These are phyloP conservation scores for Tiliacea citrago DNA, from an alignment of 2,888 invertebrate genomes.

Conservation along the genomic window DNA sequence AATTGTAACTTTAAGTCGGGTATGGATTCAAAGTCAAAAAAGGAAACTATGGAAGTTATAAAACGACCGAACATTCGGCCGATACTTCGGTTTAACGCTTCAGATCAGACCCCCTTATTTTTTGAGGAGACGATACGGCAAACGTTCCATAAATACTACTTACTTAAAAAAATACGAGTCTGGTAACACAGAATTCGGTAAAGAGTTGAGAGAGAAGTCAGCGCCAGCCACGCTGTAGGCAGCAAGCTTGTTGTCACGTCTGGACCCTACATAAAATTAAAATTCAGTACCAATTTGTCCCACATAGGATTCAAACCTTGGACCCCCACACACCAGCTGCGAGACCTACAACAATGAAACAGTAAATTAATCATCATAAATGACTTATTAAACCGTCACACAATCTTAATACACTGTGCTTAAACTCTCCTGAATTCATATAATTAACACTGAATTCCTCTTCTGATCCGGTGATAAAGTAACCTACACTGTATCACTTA, in stretches of 20 bases:
- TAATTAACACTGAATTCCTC: slow-evolving; percentile 49
- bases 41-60: no score
- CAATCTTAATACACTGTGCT: slow-evolving; percentile 12
- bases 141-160: no score
- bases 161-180: neutral
- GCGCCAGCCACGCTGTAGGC: neutral
- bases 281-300: neutral
- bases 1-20: no score
- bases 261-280: neutral
- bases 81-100: no score
- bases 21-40: no score
- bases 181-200: neutral
- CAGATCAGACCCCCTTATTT: no score
- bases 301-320: neutral
- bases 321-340: neutral
- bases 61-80: no score
- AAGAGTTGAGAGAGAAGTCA: no score
- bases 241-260: neutral
- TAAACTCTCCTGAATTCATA: slow-evolving; percentile 37
- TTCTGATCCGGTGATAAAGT: slow-evolving; percentile 51
- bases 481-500: slow-evolving; percentile 44
- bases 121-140: no score
- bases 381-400: slow-evolving; percentile 9
- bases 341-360: slow-evolving; percentile 17
- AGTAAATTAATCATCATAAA: slow-evolving; percentile 6